Evolutionary conservation across 2,888 invertebrate genomes (phyloP), one percentile per base, ranked within the genome.

Genomic region (Psococerastis gibbosa): DNA sequence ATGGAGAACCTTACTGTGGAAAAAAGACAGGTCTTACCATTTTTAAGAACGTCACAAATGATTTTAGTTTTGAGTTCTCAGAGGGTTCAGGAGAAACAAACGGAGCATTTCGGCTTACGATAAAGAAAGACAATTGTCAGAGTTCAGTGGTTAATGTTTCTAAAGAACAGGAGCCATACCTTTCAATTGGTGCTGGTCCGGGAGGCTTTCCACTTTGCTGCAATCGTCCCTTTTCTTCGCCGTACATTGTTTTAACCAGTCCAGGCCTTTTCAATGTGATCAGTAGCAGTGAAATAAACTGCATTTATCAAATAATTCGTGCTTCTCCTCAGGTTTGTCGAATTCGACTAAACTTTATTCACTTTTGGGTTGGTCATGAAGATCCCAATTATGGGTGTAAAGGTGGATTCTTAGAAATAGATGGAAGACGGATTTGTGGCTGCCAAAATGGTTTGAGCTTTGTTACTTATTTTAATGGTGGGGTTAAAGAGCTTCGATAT

Each of bases 291-390:
- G 38, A 38, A 6, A 18, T 20, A 6, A 38, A 38, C 22, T 38
- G 38, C 22, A 20, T 38, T 17, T 38, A 38, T 38, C 17, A 17
- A 13, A 38, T 38, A 16, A 11, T 17, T 3, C 38, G 17, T 5
- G 38, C 38, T 4, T 16, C 38, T 3, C 38, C 38, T 5, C n/a
- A 5, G 20, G 13, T 20, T 3, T 38, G 38, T 11, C 38, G 38
- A 4, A 20, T 38, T 6, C 6, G 38, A 13, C 20, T 38, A 4
- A 17, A 18, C 22, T 38, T 38, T 11, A 15, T 20, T 13, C 38
- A 38, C 22, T 38, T 38, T 38, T 38, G 38, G 38, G 16, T 38
- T 16, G 38, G 38, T 6, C 20, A 38, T 6, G 20, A 38, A 18
- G 38, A 38, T 18, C n/a, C 20, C 5, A 18, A 38, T 20, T 38